Evolutionary conservation across 2,113 vertebrate genomes (phyloP).

Genomic region (Triplophysa rosa): DNA sequence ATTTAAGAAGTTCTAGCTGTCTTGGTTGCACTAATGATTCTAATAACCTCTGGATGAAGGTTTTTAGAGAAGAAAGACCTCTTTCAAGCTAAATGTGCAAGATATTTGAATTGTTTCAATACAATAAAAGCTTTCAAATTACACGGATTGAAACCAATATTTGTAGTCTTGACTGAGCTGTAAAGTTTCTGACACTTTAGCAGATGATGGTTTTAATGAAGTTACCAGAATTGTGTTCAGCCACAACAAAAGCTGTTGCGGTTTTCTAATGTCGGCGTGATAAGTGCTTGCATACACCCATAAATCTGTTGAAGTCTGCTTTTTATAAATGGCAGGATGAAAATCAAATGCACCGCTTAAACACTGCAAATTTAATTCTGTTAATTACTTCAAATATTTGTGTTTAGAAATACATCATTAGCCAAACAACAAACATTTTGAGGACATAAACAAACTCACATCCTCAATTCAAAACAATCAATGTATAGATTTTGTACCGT

Average conservation of each 20-base stretch:
- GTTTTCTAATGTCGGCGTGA: conserved; percentile 11
- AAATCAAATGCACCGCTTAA: conserved; percentile 47
- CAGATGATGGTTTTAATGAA: conserved; percentile 3
- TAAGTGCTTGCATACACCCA: conserved; percentile 25
- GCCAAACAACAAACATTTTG: neutral
- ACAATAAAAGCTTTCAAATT: neutral
- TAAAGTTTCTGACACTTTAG: neutral
- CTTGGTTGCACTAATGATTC: no score
- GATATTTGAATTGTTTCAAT: neutral
- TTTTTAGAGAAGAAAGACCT: neutral
- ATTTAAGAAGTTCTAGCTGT: no score
- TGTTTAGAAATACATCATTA: neutral
- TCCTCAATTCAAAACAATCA: no score
- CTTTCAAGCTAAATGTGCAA: neutral
- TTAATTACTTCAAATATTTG: conserved; percentile 10
- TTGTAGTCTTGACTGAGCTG: neutral
- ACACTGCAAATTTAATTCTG: conserved; percentile 33
- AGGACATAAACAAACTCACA: neutral
- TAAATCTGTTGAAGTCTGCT: conserved; percentile 40
- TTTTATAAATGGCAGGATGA: conserved; percentile 3
- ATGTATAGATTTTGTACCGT: no score
- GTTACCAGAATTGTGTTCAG: neutral
- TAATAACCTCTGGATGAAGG: no score
- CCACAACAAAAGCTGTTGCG: conserved; percentile 11
- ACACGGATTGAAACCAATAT: neutral